Evolutionary conservation across 2,797 vertebrate genomes (phyloP).

Genomic region (Geotrypetes seraphini): DNA sequence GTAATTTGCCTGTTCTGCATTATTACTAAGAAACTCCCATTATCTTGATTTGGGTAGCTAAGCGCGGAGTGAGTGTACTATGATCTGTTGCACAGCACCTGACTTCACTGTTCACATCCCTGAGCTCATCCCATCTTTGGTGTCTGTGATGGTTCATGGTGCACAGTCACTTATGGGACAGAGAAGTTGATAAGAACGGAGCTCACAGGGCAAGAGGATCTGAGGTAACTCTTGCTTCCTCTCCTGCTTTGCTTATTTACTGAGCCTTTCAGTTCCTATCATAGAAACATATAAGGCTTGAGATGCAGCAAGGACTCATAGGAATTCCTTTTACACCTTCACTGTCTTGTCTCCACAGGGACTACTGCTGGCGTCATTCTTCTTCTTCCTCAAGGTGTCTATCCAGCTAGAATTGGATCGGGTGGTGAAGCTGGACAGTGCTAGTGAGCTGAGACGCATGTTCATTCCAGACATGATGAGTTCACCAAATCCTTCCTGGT

Average conservation of each 20-base stretch:
- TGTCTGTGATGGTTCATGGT: slow-evolving; percentile 1
- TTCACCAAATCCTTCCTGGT: slow-evolving; percentile 90
- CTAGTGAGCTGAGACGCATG: slow-evolving; percentile 83
- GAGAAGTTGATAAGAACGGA: background rate
- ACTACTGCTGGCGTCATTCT: slow-evolving; percentile 40
- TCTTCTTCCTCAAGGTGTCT: slow-evolving; percentile 77
- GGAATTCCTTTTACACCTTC: slow-evolving; percentile 36
- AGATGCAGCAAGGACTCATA: too few species aligned
- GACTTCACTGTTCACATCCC: too few species aligned
- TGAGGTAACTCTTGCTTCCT: slow-evolving; percentile 4
- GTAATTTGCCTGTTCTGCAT: too few species aligned
- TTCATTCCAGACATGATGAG: slow-evolving; percentile 91
- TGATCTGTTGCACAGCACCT: too few species aligned
- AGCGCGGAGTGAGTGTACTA: too few species aligned
- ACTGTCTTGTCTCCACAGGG: slow-evolving; percentile 25
- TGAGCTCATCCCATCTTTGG: too few species aligned
- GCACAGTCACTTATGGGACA: slow-evolving; percentile 7
- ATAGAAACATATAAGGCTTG: slow-evolving; percentile 38
- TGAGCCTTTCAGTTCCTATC: slow-evolving; percentile 17
- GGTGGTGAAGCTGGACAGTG: slow-evolving; percentile 63
- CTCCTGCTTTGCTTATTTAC: background rate
- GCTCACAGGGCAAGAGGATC: background rate
- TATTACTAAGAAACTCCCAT: too few species aligned
- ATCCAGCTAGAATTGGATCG: slow-evolving; percentile 80
- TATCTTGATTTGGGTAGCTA: too few species aligned